A percentile compares a stretch with the other conserved stretches of the same genome.
These are phyloP conservation scores for Scyliorhinus canicula DNA, from an alignment of 2,797 vertebrate species.

Conservation along the genomic window DNA sequence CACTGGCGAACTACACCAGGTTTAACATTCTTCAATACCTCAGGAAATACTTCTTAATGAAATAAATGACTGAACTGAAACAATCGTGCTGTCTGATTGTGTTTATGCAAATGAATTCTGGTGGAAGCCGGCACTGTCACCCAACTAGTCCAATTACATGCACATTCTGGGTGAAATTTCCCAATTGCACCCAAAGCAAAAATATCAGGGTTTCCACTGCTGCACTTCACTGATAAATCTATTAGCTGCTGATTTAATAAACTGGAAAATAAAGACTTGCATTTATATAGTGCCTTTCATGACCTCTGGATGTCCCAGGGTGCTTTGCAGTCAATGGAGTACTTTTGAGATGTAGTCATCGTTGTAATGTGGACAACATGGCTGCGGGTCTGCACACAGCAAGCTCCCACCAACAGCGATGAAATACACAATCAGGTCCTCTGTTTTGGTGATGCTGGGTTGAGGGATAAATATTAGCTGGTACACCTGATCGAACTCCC, in stretches of 20 bases:
- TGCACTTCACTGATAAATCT: background rate
- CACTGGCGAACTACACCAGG: no score
- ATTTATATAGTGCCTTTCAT: background rate
- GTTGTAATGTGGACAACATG: background rate
- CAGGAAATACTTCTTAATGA: no score
- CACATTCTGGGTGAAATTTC: no score
- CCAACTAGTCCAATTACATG: background rate
- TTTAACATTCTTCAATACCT: no score
- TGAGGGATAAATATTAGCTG: background rate
- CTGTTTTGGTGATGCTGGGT: background rate
- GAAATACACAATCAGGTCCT: background rate
- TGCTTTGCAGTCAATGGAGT: background rate
- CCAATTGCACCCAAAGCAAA: background rate
- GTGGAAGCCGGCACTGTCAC: background rate
- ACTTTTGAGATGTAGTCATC: background rate
- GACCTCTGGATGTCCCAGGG: background rate
- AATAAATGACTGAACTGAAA: no score
- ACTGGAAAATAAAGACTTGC: background rate
- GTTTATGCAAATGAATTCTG: background rate
- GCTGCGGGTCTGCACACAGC: background rate
- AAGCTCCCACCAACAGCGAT: background rate
- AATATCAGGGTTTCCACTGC: background rate
- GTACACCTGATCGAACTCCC: background rate
- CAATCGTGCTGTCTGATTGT: background rate
- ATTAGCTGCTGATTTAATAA: background rate